phyloP scores from a whole-genome alignment of 2,888 invertebrate species.

The Leucozona laternaria region DNA sequence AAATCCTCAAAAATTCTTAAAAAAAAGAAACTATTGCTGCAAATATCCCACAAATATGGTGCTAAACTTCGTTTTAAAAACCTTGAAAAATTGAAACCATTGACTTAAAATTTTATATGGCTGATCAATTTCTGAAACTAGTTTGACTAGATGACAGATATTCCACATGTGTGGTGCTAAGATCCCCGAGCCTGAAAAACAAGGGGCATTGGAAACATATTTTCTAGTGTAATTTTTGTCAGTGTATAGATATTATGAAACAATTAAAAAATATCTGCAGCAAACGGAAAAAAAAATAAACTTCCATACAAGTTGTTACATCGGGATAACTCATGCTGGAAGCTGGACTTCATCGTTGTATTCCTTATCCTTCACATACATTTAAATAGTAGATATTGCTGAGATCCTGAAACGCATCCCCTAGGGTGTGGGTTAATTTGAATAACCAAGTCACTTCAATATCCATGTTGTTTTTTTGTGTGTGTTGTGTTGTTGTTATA shows the following conservation, averaged over 20 bases:
- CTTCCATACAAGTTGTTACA: not conserved
- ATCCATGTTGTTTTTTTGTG: slow-evolving; percentile 26
- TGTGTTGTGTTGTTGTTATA: not conserved
- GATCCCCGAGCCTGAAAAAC: too few relatives aligned
- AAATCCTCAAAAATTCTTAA: too few relatives aligned
- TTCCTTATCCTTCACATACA: not conserved
- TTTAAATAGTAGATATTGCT: slow-evolving; percentile 18
- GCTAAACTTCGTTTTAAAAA: too few relatives aligned
- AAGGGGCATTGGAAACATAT: too few relatives aligned
- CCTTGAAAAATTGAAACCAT: too few relatives aligned
- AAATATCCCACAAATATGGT: too few relatives aligned
- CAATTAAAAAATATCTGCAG: not conserved
- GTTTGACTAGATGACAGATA: too few relatives aligned
- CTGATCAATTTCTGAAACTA: too few relatives aligned
- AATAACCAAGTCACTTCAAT: slow-evolving; percentile 67
- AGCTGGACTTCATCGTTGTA: slow-evolving; percentile 8
- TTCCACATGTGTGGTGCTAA: too few relatives aligned
- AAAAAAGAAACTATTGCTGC: too few relatives aligned
- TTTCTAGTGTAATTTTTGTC: not conserved
- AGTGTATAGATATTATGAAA: not conserved
- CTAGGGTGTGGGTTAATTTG: slow-evolving; percentile 65
- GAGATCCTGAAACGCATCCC: slow-evolving; percentile 56
- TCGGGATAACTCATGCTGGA: slow-evolving; percentile 1
- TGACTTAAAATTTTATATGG: too few relatives aligned
- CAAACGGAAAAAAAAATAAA: not conserved